Evolutionary conservation across 2,113 vertebrate species (phyloP).

Genomic region (Lontra canadensis): DNA sequence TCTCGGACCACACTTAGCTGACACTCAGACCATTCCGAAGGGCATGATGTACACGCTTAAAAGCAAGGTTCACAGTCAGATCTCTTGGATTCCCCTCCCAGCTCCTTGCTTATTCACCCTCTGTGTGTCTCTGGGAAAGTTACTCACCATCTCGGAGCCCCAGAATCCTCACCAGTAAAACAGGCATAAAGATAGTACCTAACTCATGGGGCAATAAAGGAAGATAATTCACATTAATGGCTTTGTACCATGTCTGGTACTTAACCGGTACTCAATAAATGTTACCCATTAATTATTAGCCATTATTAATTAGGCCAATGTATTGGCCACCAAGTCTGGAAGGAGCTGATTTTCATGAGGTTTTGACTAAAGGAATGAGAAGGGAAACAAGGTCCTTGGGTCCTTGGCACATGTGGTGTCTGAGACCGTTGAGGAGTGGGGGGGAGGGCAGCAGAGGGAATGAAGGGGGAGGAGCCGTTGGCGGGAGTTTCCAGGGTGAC

Average conservation of each 20-base stretch:
- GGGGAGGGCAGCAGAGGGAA: neutral
- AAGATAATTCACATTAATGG: neutral
- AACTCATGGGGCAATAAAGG: neutral
- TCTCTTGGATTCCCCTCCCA: neutral
- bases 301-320: neutral
- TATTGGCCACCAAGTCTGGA: neutral
- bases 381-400: neutral
- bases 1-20: neutral
- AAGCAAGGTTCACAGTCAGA: neutral
- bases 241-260: slow-evolving; percentile 8
- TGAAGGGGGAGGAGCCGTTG: neutral
- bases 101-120: neutral
- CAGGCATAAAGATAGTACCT: neutral
- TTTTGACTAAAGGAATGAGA: neutral
- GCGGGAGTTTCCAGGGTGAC: neutral
- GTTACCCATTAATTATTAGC: slow-evolving; percentile 24
- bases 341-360: neutral
- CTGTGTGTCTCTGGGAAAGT: neutral
- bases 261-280: slow-evolving; percentile 10
- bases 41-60: accelerated
- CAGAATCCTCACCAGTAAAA: neutral
- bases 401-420: neutral
- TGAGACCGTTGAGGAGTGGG: neutral
- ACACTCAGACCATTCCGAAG: neutral
- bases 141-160: neutral